phyloP scores from a whole-genome alignment of 2,113 vertebrate species.

The Mohoua ochrocephala region DNA sequence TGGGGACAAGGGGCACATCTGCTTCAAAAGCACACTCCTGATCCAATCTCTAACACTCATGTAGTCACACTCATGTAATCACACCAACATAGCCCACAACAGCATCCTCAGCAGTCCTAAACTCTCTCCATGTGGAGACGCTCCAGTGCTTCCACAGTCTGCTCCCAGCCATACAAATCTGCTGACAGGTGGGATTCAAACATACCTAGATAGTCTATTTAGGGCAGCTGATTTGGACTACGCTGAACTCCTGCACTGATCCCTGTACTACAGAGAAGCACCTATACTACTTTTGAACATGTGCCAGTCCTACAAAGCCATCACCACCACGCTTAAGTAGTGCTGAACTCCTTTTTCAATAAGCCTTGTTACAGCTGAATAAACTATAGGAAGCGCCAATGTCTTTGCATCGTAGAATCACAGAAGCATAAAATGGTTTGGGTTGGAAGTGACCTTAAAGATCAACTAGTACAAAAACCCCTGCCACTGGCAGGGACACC shows the following conservation, averaged over 20 bases:
- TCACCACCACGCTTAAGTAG: background rate
- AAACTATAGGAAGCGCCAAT: background rate
- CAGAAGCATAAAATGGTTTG: background rate
- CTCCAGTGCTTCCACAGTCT: background rate
- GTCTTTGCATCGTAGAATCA: background rate
- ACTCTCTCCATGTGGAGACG: background rate
- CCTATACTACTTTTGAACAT: background rate
- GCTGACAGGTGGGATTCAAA: background rate
- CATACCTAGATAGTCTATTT: background rate
- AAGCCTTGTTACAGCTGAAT: background rate
- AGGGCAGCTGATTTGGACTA: background rate
- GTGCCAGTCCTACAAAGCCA: background rate
- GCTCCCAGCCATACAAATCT: background rate
- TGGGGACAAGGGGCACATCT: background rate
- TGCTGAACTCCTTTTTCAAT: background rate
- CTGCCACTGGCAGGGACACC: background rate
- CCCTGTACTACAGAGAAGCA: background rate
- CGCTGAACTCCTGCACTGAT: fast-evolving
- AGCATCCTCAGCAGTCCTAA: background rate
- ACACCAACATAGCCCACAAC: background rate
- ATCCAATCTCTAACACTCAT: background rate
- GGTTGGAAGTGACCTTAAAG: background rate
- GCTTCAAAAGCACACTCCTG: background rate
- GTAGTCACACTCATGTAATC: background rate
- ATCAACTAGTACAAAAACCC: background rate